phyloP scores from a whole-genome alignment of 1,140 invertebrate species.

The Tyrophagus putrescentiae region DNA sequence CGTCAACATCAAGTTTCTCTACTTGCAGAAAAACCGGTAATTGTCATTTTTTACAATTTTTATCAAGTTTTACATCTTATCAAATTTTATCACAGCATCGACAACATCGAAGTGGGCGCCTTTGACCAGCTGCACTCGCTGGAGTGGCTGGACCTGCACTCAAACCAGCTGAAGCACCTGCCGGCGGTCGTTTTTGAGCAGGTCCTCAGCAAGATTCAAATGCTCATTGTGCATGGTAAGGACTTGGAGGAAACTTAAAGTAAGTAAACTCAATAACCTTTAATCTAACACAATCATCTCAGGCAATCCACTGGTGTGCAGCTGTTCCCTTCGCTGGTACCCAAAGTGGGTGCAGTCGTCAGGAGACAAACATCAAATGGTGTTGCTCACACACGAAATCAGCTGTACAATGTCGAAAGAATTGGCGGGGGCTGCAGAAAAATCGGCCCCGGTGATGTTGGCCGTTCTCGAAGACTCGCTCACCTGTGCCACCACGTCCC shows the following conservation, averaged over 20 bases:
- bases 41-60: too few relatives aligned
- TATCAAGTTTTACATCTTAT: background rate
- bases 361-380: too few relatives aligned
- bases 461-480: too few relatives aligned
- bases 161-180: constrained; percentile 64
- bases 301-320: constrained; percentile 76
- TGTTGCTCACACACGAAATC: too few relatives aligned
- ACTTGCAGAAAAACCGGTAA: constrained; percentile 77
- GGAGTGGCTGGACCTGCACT: constrained; percentile 67
- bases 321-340: constrained; percentile 74
- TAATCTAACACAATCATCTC: constrained; percentile 22
- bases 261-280: too few relatives aligned
- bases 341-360: too few relatives aligned
- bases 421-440: too few relatives aligned
- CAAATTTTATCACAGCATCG: constrained; percentile 45
- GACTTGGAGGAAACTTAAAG: too few relatives aligned
- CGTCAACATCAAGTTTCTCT: constrained; percentile 76
- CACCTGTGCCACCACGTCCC: too few relatives aligned
- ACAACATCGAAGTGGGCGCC: constrained; percentile 53
- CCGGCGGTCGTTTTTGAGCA: too few relatives aligned
- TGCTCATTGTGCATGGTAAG: constrained; percentile 72
- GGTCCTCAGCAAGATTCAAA: constrained; percentile 63
- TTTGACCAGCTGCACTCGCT: constrained; percentile 74
- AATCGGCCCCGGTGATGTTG: too few relatives aligned
- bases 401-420: too few relatives aligned